phyloP scores from a whole-genome alignment of 2,113 vertebrate genomes.

The Suricata suricatta region DNA sequence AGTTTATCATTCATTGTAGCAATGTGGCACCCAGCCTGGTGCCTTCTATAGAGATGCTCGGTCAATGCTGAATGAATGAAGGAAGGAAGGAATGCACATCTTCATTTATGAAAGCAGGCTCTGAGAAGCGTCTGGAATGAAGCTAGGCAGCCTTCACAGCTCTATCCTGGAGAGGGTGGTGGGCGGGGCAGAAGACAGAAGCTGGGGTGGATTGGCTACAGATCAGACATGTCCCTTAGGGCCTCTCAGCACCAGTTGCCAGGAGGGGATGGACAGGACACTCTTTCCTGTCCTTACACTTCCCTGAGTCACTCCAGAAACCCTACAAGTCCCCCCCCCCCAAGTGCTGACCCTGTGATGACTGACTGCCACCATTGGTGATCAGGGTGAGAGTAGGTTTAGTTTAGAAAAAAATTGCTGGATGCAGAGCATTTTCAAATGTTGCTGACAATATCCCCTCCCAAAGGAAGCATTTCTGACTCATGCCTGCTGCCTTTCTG shows the following conservation, averaged over 20 bases:
- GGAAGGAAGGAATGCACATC: background rate
- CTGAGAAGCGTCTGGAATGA: background rate
- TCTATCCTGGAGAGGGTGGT: background rate
- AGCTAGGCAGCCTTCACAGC: background rate
- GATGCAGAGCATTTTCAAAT: background rate
- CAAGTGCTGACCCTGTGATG: background rate
- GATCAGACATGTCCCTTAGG: background rate
- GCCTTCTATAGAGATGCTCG: background rate
- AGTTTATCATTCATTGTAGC: background rate
- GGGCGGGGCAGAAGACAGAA: background rate
- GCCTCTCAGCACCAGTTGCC: background rate
- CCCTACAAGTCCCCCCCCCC: background rate
- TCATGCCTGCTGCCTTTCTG: background rate
- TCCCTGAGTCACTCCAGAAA: background rate
- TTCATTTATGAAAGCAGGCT: background rate
- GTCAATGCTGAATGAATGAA: background rate
- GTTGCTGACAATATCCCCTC: background rate
- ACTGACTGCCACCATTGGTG: background rate
- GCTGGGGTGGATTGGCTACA: background rate
- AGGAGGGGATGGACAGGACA: background rate
- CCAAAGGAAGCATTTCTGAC: background rate
- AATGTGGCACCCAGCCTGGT: no score
- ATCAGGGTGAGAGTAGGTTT: background rate
- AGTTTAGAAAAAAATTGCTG: background rate
- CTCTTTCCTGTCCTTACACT: background rate